A percentile compares a stretch with the other conserved stretches of the same genome.
These are phyloP conservation scores for Dipodomys stephensi DNA, from an alignment of 2,113 vertebrate genomes.

Conservation along the genomic window DNA sequence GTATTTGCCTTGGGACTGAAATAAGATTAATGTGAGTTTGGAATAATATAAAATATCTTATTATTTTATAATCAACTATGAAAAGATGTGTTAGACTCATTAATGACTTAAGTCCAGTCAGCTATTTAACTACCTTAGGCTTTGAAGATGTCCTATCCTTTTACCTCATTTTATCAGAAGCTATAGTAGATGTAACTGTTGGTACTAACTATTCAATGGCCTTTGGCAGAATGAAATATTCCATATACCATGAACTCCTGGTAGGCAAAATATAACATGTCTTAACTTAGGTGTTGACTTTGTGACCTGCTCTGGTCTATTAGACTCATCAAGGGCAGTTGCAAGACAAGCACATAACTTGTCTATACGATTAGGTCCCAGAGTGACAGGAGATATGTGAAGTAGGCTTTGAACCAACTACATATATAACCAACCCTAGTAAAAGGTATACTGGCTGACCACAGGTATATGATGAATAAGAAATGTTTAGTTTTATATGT, in stretches of 20 bases:
- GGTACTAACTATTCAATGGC: no score
- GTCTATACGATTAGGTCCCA: not conserved
- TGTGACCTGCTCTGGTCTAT: not conserved
- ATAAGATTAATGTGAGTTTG: not conserved
- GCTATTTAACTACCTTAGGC: not conserved
- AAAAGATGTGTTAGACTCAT: not conserved
- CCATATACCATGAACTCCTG: not conserved
- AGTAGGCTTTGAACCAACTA: not conserved
- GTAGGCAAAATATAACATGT: not conserved
- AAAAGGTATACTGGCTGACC: not conserved
- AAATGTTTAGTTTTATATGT: not conserved
- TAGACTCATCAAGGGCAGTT: not conserved
- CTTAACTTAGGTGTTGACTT: not conserved
- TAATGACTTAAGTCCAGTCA: conserved; percentile 19
- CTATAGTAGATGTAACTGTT: no score
- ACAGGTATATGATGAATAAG: not conserved
- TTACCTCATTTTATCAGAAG: not conserved
- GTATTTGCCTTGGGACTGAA: not conserved
- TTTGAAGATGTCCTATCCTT: not conserved
- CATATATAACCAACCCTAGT: not conserved
- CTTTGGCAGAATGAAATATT: no score
- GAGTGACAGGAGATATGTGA: not conserved
- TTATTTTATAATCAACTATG: not conserved
- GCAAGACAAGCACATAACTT: not conserved
- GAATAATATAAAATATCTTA: conserved; percentile 23